Base-by-base conservation (phyloP, 2,113 vertebrate genomes). In the Butastur rufipennis region DNA sequence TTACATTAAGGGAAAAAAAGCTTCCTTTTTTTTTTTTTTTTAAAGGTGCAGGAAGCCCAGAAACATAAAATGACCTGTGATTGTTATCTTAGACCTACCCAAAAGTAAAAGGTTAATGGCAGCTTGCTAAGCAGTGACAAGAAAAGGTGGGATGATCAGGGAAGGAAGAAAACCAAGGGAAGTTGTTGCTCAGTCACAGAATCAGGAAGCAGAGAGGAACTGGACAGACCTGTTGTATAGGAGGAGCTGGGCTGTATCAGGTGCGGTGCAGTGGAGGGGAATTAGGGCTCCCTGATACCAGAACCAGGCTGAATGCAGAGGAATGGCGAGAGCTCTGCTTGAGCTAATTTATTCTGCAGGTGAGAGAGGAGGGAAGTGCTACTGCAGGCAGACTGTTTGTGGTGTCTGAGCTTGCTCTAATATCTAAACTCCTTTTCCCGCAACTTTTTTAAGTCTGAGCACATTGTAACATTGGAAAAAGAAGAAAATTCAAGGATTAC, bases 171-270 rank as follows among this genome's bases (percentile, higher is more conserved):
- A 23, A 63, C 10, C 1, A 6, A 15, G 80, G 55, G 81, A 48
- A 75, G 65, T n/a, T 73, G 50, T 65, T 90, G 38, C 80, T 86
- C n/a, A 9, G 65, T 63, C 7, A 2, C 20, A 50, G 67, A 36
- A 59, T 21, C 3, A 48, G 96, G 94, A 95, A 86, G 89, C 25
- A 26, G 71, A 25, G 88, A 71, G 88, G 77, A 95, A 85, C 96
- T 72, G 65, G 96, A 6, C 86, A 75, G 88, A 94, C 95, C 92
- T 92, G 92, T 92, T 91, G 74, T 19, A 0, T 58, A 1, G 25
- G 63, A 90, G 89, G 59, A 81, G 59, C 23, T 70, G 50, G 50
- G 81, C 74, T 59, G n/a, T 25, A 7, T n/a, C 75, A 78, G 82
- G 88, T 53, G 74, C 68, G 20, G 72, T 27, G 83, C 75, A 45